A percentile compares a stretch with the other conserved stretches of the same genome.
Evolutionary conservation across 2,797 vertebrate genomes (phyloP).

Genomic region (Telmatherina bonti): DNA sequence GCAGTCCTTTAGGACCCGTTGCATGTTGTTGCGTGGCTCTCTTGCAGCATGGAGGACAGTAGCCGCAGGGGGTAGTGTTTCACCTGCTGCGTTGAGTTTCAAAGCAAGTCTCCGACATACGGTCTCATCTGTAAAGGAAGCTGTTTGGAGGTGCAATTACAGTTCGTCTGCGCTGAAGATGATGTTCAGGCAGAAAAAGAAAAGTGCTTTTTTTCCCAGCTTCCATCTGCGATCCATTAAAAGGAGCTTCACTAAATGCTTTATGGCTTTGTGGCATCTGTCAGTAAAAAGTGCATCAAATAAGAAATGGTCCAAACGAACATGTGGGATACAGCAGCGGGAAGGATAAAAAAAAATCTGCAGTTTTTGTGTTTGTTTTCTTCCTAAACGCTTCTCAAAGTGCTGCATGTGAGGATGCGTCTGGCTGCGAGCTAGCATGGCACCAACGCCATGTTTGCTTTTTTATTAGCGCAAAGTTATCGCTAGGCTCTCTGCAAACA

Average conservation of each 20-base stretch:
- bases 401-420: not conserved
- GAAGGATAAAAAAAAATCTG: slow-evolving; percentile 9
- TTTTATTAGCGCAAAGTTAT: slow-evolving; percentile 66
- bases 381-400: not conserved
- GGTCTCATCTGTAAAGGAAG: slow-evolving; percentile 1
- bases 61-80: slow-evolving; percentile 9
- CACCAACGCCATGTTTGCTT: slow-evolving; percentile 62
- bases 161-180: not conserved
- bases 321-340: not conserved
- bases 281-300: not conserved
- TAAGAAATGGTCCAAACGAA: not conserved
- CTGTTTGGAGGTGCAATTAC: slow-evolving; percentile 14
- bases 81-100: slow-evolving; percentile 29
- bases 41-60: not conserved
- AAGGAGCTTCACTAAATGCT: not conserved
- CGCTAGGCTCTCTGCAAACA: slow-evolving; percentile 63
- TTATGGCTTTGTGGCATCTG: slow-evolving; percentile 11
- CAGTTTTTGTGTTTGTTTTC: not conserved
- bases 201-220: not conserved
- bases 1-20: slow-evolving; percentile 42
- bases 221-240: not conserved
- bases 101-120: slow-evolving; percentile 3
- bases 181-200: not conserved
- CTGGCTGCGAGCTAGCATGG: slow-evolving; percentile 23
- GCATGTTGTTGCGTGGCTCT: slow-evolving; percentile 43